phyloP scores from a whole-genome alignment of 2,797 vertebrate species.

The Cygnus olor region DNA sequence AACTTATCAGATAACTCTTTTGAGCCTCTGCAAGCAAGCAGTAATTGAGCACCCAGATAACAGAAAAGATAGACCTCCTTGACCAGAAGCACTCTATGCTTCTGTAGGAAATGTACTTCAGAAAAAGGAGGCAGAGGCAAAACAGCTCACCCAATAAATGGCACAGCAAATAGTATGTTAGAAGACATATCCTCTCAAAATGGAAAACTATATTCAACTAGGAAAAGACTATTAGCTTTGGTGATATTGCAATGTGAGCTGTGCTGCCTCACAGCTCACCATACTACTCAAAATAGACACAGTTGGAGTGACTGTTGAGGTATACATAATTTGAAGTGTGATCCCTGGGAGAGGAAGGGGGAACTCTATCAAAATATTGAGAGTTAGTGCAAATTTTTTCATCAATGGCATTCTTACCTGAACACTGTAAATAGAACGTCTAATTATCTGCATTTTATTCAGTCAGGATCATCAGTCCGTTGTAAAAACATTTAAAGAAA shows the following conservation, averaged over 20 bases:
- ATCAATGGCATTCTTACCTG: not conserved
- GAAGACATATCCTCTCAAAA: not conserved
- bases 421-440: not conserved
- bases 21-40: not conserved
- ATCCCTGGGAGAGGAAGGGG: fast-evolving
- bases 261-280: not conserved
- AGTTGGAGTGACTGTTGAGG: not conserved
- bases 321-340: not conserved
- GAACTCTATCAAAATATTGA: not conserved
- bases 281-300: not conserved
- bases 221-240: not conserved
- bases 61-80: not conserved
- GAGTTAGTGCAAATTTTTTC: not conserved
- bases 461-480: not conserved
- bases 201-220: not conserved
- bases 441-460: not conserved
- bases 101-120: not conserved
- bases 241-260: not conserved
- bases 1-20: not conserved
- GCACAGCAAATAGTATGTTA: not conserved
- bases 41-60: not conserved
- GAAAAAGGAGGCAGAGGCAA: not conserved
- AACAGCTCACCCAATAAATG: not conserved
- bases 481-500: not conserved
- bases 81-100: not conserved